Evolutionary conservation across 2,113 vertebrate species (phyloP).

Genomic region (Merops nubicus): DNA sequence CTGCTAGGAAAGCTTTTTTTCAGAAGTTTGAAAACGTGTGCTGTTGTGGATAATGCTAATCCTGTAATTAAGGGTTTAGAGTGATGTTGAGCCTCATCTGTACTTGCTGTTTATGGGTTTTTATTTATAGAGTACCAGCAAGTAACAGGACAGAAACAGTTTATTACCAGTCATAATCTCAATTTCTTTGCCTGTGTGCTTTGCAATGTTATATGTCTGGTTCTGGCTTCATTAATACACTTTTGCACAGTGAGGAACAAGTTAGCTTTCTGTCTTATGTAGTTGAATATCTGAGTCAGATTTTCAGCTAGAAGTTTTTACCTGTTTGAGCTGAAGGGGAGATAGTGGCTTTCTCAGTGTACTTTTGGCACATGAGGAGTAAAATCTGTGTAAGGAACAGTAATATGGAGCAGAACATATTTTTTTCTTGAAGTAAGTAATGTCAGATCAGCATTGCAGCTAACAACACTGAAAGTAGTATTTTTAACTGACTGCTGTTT

Average conservation of each 20-base stretch:
- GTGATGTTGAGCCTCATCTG: not conserved
- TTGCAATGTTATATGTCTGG: fast-evolving
- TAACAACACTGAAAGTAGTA: not conserved
- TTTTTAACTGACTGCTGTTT: not conserved
- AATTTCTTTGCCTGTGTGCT: not conserved
- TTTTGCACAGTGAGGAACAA: not conserved
- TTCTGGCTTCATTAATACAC: not conserved
- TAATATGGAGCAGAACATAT: not conserved
- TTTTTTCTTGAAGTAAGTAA: not conserved
- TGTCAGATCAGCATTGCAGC: not conserved
- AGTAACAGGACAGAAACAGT: not conserved
- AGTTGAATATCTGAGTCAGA: not conserved
- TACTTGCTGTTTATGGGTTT: not conserved
- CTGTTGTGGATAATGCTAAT: not conserved
- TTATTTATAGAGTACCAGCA: not conserved
- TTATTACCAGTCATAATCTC: not conserved
- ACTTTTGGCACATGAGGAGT: not conserved
- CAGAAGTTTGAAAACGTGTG: not conserved
- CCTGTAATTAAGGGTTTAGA: not conserved
- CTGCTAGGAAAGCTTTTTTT: not conserved
- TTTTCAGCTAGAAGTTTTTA: not conserved
- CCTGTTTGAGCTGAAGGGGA: not conserved
- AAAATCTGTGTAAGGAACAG: not conserved
- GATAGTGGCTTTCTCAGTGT: not conserved
- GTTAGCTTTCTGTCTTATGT: not conserved